These are phyloP conservation scores for Zhengitettix transpicula DNA, from an alignment of 2,888 invertebrate genomes.

Conservation along the genomic window DNA sequence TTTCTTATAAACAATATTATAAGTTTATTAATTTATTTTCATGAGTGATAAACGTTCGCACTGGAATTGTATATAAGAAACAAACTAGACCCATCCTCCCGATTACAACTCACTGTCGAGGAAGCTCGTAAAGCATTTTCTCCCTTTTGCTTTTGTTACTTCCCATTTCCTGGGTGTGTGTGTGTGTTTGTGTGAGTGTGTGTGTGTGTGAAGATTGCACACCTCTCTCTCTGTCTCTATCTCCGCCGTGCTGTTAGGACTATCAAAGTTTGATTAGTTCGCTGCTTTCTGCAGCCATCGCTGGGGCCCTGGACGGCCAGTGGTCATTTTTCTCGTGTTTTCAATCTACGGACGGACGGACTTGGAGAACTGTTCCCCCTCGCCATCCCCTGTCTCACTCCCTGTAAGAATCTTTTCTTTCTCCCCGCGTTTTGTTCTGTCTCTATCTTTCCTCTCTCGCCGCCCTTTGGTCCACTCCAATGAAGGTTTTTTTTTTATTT, in stretches of 20 bases:
- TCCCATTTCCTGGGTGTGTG: no score
- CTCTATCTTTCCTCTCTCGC: not conserved
- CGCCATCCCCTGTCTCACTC: not conserved
- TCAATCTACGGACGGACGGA: constrained; percentile 13
- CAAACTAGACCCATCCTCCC: not conserved
- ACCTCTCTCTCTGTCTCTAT: not conserved
- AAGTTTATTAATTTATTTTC: no score
- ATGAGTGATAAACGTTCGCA: no score
- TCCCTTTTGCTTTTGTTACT: not conserved
- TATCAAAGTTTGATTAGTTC: constrained; percentile 16
- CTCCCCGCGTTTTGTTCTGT: not conserved
- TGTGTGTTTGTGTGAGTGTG: no score
- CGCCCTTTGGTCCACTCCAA: not conserved
- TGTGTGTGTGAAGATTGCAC: not conserved
- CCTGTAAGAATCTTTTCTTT: not conserved
- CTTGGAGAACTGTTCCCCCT: constrained; percentile 7
- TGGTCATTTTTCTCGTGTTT: constrained; percentile 14
- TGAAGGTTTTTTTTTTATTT: not conserved
- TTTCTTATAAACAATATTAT: no score
- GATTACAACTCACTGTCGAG: not conserved
- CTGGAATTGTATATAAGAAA: no score
- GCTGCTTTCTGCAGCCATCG: constrained; percentile 5
- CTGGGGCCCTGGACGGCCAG: constrained; percentile 5
- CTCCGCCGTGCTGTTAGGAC: constrained; percentile 9
- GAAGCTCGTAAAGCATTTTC: not conserved